Base-by-base conservation (phyloP, 2,888 invertebrate genomes). In the Lumbricus terrestris region DNA sequence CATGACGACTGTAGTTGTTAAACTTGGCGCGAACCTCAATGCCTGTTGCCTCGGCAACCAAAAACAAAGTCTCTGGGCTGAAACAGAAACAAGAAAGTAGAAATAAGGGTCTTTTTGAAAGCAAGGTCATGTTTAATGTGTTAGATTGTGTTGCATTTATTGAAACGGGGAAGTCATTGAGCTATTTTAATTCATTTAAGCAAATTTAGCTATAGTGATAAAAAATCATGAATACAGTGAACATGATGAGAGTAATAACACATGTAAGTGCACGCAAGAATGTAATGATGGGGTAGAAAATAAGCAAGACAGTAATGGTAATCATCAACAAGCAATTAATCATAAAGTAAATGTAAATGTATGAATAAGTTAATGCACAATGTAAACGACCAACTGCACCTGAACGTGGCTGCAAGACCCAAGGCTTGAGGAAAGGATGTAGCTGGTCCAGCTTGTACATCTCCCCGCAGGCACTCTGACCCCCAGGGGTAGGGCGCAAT, bases 391-490 rank as follows among this genome's bases (percentile, higher is more conserved):
- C n/a, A 16, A 89, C 42, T 90, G 89, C 92, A 94, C 94, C 93
- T 94, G 92, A 94, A 94, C n/a, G 94, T 91, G 20, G 94, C 94
- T 4, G 94, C 94, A 16, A 94, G 92, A 38, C 94, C 94, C 35
- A 94, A 90, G 13, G 94, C 93, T 91, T 94, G 94, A 11, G 94
- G 94, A 90, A 94, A 94, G 2, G 94, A 92, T 8, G 94, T 94
- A 6, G 94, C 94, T 29, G 93, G 91, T 11, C 94, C 94, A 4
- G 94, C 93, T 18, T 91, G 88, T 1, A 93, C 94, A 82, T 93
- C 94, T 8, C 94, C 94, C 20, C 94, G 91, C n/a, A 94, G 92
- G 92, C 94, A 94, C 91, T 94, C 94, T 11, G 94, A 93, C 90
- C 93, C 93, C 94, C 94, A 94, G 34, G 93, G 92, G 90, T 94